These are phyloP conservation scores for Lycia hirtaria DNA, from an alignment of 2,888 invertebrate species.

Conservation along the genomic window DNA sequence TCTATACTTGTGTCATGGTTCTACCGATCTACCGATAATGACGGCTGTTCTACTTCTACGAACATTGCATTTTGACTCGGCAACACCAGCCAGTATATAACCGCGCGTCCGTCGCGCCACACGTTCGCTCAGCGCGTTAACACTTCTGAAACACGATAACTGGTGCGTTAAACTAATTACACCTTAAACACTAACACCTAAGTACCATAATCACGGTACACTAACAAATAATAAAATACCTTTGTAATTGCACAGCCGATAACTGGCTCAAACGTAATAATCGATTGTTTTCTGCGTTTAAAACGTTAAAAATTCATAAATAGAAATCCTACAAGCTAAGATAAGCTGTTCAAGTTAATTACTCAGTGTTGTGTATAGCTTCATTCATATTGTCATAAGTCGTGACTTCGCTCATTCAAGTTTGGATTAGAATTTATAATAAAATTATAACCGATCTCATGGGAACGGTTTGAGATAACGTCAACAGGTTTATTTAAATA, in stretches of 20 bases:
- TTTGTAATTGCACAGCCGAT: slow-evolving; percentile 40
- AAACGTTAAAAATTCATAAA: slow-evolving; percentile 28
- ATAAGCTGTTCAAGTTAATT: background rate
- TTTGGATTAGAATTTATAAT: background rate
- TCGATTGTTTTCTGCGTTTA: slow-evolving; percentile 49
- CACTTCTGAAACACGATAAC: slow-evolving; percentile 52
- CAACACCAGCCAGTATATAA: slow-evolving; percentile 71
- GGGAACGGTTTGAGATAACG: slow-evolving; percentile 21
- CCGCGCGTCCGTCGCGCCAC: slow-evolving; percentile 70
- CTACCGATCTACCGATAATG: no score
- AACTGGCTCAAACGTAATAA: slow-evolving; percentile 25
- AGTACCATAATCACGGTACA: slow-evolving; percentile 36
- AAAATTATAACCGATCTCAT: slow-evolving; percentile 9
- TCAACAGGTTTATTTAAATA: slow-evolving; percentile 26
- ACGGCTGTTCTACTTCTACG: no score
- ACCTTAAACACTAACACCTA: slow-evolving; percentile 25
- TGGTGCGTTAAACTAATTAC: slow-evolving; percentile 65
- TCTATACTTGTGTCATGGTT: no score
- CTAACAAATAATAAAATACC: slow-evolving; percentile 26
- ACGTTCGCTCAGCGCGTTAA: no score
- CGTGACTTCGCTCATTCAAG: slow-evolving; percentile 3
- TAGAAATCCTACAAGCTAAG: slow-evolving; percentile 8
- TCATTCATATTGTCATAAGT: background rate
- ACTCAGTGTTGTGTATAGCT: slow-evolving; percentile 15
- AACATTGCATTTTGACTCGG: no score